Conservation (phyloP, 1,140 invertebrate genomes). For the Drosophila sturtevanti region DNA sequence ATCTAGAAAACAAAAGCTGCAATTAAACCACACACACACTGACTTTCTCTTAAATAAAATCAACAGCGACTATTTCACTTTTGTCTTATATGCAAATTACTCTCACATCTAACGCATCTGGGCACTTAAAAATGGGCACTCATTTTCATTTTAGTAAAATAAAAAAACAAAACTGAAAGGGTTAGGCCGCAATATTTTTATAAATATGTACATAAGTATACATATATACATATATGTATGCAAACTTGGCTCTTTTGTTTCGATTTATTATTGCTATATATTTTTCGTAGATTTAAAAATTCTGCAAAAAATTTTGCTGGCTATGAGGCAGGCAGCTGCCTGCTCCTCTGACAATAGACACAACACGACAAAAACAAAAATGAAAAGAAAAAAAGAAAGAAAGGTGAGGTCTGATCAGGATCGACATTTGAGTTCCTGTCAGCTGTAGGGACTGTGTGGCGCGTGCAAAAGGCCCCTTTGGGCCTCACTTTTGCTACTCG, state of each 20-base stretch:
- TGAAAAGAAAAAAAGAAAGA: constrained; percentile 5
- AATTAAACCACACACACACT: constrained; percentile 59
- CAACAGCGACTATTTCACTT: constrained; percentile 64
- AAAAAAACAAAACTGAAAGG: constrained; percentile 13
- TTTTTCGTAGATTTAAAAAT: constrained; percentile 3
- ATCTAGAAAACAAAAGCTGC: constrained; percentile 65
- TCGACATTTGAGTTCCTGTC: constrained; percentile 54
- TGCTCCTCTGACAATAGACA: background rate
- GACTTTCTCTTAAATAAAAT: constrained; percentile 54
- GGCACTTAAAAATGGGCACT: constrained; percentile 25
- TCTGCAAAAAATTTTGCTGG: constrained; percentile 1
- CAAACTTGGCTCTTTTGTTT: constrained; percentile 15
- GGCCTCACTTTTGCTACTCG: constrained; percentile 21
- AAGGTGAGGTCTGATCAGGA: constrained; percentile 31
- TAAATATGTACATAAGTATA: too few relatives aligned
- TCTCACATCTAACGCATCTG: constrained; percentile 30
- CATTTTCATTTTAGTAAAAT: background rate
- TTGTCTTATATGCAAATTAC: constrained; percentile 69
- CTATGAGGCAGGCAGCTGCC: background rate
- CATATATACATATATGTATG: background rate
- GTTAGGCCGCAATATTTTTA: constrained; percentile 5
- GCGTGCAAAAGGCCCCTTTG: constrained; percentile 42
- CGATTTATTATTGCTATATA: background rate
- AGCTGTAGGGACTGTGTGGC: constrained; percentile 54
- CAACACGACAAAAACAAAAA: too few relatives aligned